These are phyloP conservation scores for Malurus elegans DNA, from an alignment of 2,113 vertebrate genomes.

Conservation along the genomic window DNA sequence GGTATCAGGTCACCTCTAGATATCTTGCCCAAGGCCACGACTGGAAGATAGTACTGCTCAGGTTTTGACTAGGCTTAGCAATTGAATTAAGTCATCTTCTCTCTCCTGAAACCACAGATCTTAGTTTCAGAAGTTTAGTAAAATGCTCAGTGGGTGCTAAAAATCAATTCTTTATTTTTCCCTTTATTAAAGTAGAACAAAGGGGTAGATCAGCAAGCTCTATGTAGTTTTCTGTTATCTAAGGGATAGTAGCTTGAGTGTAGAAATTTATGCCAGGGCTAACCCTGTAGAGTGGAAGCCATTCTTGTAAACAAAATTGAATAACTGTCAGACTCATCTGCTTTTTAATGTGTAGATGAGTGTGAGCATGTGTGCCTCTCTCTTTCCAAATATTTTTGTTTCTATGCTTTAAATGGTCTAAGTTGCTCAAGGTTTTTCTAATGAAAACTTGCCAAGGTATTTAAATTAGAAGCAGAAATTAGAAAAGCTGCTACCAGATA, in stretches of 20 bases:
- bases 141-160: neutral
- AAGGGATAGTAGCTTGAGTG: neutral
- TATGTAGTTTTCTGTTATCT: neutral
- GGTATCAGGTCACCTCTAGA: neutral
- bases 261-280: neutral
- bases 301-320: neutral
- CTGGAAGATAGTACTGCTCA: neutral
- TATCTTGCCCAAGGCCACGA: neutral
- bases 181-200: neutral
- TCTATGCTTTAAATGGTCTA: neutral
- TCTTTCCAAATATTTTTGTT: neutral
- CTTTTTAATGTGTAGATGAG: neutral
- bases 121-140: neutral
- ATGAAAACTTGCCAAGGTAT: slow-evolving; percentile 29
- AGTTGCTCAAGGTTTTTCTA: neutral
- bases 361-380: neutral
- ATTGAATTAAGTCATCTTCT: neutral
- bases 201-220: neutral
- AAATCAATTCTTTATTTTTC: neutral
- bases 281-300: neutral
- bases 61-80: neutral
- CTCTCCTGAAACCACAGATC: neutral
- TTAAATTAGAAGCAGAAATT: slow-evolving; percentile 48
- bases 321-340: neutral
- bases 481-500: slow-evolving; percentile 30